Base-by-base conservation (phyloP, 1,140 invertebrate genomes). In the Anagrus nilaparvatae region DNA sequence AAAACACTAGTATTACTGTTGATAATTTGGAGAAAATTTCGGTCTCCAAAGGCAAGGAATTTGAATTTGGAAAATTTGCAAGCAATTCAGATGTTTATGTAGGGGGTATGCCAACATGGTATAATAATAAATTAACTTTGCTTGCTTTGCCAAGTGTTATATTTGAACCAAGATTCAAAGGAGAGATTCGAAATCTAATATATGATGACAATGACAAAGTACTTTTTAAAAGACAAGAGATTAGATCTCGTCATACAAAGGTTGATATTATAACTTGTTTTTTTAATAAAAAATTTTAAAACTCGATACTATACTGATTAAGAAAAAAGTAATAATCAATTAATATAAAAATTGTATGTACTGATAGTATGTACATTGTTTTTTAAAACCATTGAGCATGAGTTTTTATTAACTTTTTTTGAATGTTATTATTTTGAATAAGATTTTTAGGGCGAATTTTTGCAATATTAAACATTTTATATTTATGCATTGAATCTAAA, bases 71-170 rank as follows among this genome's bases (percentile, higher is more conserved):
- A 3, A 80, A 84, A 53, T 78, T 87, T 49, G 70, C 73, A 2
- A 82, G 79, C 30, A 93, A 93, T 63, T 91, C 87, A 5, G 87
- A 88, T 62, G 84, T 94, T 18, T 95, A 89, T 63, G 75, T 96
- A 32, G 91, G 91, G 6, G 91, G 90, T 7, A 82, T 95, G 73
- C 91, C 91, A 13, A 75, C 77, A 41, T 87, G 81, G 67, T 93
- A 90, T 60, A 85, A 85, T 56, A 82, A 79, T 50, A 89, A 88
- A 63, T 65, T 92, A 46, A 81, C 83, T 1, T 69, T 84, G 31
- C 65, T 93, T 28, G 85, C 88, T 0, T 56, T 92, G 30, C 88
- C 88, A 2, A 88, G 84, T 50, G 89, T 90, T 34, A 87, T 90
- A 40, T 92, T 92, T 57, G 89, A 95, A 65, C 89, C 89, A 0